A percentile compares a stretch with the other conserved stretches of the same genome.
phyloP scores from a whole-genome alignment of 2,888 invertebrate species.

The Eupithecia abbreviata region DNA sequence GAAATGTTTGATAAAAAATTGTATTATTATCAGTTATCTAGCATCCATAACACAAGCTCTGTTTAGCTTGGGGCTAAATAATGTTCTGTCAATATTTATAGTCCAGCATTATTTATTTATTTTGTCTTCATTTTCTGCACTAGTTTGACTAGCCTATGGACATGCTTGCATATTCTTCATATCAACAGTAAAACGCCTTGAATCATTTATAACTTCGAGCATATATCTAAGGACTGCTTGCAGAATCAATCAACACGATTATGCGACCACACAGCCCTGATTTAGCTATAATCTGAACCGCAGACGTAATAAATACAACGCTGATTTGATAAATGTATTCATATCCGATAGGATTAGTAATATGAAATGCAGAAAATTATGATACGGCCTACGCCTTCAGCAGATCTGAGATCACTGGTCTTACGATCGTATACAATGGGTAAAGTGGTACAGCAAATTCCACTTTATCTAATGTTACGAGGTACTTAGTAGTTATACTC shows the following conservation, averaged over 20 bases:
- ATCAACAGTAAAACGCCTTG: neutral
- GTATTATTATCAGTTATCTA: too few species aligned
- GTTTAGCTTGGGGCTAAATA: too few species aligned
- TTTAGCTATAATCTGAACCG: slow-evolving; percentile 50
- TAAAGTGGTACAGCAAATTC: neutral
- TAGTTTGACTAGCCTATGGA: neutral
- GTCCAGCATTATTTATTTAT: too few species aligned
- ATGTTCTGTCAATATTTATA: too few species aligned
- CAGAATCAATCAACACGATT: slow-evolving; percentile 48
- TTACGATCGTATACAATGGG: neutral
- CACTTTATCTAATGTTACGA: neutral
- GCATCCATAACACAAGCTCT: too few species aligned
- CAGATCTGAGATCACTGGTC: neutral
- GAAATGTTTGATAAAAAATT: too few species aligned
- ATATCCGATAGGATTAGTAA: slow-evolving; percentile 64
- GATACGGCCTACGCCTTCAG: slow-evolving; percentile 57
- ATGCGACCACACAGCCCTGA: slow-evolving; percentile 30
- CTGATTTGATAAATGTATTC: slow-evolving; percentile 69
- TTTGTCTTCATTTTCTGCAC: neutral
- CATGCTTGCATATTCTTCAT: neutral
- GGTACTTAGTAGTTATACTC: neutral
- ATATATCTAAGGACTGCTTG: neutral
- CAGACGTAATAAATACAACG: slow-evolving; percentile 57
- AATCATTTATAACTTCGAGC: neutral
- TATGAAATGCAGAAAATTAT: slow-evolving; percentile 66